Percentiles rank a stretch among this genome's conserved stretches.
Conservation (phyloP, 1,140 invertebrate genomes). For the Drosophila ercepeae region DNA sequence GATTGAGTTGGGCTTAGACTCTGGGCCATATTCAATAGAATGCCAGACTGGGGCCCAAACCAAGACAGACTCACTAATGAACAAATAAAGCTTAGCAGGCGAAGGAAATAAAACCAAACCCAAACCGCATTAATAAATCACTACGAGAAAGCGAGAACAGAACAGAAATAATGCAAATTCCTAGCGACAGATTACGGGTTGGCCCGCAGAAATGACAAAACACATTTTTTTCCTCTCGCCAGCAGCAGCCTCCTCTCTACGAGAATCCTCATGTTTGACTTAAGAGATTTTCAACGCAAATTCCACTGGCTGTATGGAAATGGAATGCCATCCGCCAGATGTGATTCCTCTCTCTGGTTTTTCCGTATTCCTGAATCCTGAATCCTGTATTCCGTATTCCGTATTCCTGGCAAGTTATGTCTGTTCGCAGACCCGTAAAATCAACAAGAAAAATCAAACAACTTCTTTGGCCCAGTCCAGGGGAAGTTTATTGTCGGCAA, state of each 20-base stretch:
- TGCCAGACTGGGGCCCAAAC: not conserved
- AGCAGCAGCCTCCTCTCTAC: not conserved
- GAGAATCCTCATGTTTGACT: conserved; percentile 67
- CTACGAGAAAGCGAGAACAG: conserved; percentile 36
- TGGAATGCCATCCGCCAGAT: conserved; percentile 12
- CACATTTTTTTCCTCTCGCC: conserved; percentile 11
- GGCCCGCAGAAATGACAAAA: conserved; percentile 41
- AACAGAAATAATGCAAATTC: conserved; percentile 69
- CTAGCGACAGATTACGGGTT: conserved; percentile 33
- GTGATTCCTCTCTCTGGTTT: conserved; percentile 5
- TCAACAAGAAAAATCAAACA: conserved; percentile 79
- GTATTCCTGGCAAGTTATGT: conserved; percentile 19
- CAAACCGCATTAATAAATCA: conserved; percentile 67
- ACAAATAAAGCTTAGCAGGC: conserved; percentile 76
- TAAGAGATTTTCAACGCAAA: conserved; percentile 73
- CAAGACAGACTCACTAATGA: conserved; percentile 67
- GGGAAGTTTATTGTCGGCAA: conserved; percentile 62
- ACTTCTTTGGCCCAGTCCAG: conserved; percentile 56
- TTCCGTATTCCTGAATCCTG: not conserved
- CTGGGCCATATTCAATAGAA: conserved; percentile 46
- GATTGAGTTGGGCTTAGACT: conserved; percentile 14
- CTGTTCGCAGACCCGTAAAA: conserved; percentile 29
- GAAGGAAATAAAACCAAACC: conserved; percentile 38
- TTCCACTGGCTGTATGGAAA: conserved; percentile 29
- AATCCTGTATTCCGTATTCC: too few species aligned